Evolutionary conservation across 2,113 vertebrate genomes (phyloP).

Genomic region (Pelodiscus sinensis): DNA sequence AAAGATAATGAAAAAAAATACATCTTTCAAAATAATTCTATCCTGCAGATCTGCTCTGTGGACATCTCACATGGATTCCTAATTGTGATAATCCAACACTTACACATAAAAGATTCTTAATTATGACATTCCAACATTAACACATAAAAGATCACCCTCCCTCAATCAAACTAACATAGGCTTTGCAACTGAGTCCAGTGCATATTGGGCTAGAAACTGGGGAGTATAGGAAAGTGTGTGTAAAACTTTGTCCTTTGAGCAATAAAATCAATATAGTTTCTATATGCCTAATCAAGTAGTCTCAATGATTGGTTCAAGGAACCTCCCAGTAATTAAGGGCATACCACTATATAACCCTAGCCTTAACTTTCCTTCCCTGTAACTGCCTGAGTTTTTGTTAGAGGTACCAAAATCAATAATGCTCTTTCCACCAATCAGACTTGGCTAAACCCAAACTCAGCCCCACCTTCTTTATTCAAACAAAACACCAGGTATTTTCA

Average conservation of each 20-base stretch:
- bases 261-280: background rate
- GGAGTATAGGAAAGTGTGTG: rapidly evolving
- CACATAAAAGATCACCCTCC: background rate
- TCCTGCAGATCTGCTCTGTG: background rate
- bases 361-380: background rate
- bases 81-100: background rate
- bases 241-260: background rate
- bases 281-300: background rate
- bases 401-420: background rate
- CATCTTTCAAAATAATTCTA: background rate
- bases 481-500: background rate
- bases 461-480: background rate
- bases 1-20: background rate
- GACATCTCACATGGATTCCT: background rate
- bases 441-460: background rate
- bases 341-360: background rate
- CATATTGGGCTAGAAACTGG: background rate
- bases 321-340: background rate
- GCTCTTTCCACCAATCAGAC: background rate
- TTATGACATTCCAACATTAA: background rate
- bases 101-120: background rate
- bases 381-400: background rate
- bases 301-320: background rate
- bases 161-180: background rate
- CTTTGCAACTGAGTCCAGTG: background rate